These are phyloP conservation scores for Rhagologus leucostigma DNA, from an alignment of 2,113 vertebrate genomes.

Conservation along the genomic window DNA sequence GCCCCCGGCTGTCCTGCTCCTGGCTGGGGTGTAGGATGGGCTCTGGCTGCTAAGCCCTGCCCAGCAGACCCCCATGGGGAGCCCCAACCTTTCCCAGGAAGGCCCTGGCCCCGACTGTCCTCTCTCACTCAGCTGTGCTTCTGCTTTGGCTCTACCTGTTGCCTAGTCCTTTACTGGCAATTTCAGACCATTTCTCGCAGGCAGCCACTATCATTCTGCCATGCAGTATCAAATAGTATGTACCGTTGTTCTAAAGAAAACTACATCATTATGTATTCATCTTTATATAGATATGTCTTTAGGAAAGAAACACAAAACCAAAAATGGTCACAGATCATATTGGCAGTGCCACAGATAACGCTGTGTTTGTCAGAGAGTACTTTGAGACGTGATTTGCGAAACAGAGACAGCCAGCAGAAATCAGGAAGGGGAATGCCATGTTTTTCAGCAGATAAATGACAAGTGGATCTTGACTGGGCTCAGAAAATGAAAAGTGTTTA, in stretches of 20 bases:
- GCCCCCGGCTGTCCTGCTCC: fast-evolving
- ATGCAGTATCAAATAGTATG: background rate
- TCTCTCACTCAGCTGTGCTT: background rate
- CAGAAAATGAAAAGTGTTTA: conserved; percentile 10
- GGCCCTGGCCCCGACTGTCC: fast-evolving
- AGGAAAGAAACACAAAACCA: background rate
- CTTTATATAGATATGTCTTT: background rate
- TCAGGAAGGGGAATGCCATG: background rate
- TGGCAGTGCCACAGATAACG: background rate
- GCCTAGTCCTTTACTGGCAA: background rate
- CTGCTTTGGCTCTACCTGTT: background rate
- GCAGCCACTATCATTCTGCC: background rate
- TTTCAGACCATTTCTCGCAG: background rate
- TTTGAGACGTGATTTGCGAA: background rate
- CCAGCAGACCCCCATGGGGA: background rate
- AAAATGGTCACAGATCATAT: background rate
- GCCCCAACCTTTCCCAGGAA: fast-evolving
- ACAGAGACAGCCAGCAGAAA: background rate
- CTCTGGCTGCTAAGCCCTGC: background rate
- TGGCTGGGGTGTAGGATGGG: background rate
- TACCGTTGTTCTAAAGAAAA: background rate
- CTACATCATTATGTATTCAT: background rate
- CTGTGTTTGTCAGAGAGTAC: background rate
- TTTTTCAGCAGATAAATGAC: background rate
- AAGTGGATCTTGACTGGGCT: background rate